Conservation (phyloP, 2,888 invertebrate genomes). For the Osedax frankpressi region DNA sequence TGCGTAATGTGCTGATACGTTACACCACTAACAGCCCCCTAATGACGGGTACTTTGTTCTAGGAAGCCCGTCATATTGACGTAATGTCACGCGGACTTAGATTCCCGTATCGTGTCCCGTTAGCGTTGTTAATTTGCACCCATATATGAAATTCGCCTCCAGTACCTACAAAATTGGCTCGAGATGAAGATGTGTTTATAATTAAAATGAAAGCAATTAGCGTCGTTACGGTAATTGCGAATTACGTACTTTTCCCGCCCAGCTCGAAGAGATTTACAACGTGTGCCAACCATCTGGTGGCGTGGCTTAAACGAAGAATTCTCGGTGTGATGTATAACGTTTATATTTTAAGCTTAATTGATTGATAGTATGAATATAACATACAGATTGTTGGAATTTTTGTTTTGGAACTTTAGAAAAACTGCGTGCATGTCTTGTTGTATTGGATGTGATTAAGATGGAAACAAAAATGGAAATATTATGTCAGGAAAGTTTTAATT, state of each 20-base stretch:
- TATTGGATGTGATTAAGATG: not conserved
- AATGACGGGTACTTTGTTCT: slow-evolving; percentile 8
- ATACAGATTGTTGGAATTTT: not conserved
- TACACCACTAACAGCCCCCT: slow-evolving; percentile 8
- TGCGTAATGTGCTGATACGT: slow-evolving; percentile 5
- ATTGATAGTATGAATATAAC: not conserved
- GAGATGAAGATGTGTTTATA: slow-evolving; percentile 12
- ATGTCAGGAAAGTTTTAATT: not conserved
- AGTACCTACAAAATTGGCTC: slow-evolving; percentile 9
- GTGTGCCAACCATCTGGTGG: not conserved
- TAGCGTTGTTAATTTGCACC: not conserved
- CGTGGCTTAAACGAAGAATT: not conserved
- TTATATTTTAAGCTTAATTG: not conserved
- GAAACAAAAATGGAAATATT: not conserved
- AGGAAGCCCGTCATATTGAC: slow-evolving; percentile 5
- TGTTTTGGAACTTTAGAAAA: too few species aligned
- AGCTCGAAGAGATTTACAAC: not conserved
- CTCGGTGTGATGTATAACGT: not conserved
- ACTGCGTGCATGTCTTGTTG: too few species aligned
- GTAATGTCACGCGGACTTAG: slow-evolving; percentile 6
- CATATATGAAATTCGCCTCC: not conserved
- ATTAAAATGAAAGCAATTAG: slow-evolving; percentile 12
- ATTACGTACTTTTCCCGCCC: slow-evolving; percentile 9
- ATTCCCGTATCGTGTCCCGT: not conserved
- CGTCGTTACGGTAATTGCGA: slow-evolving; percentile 12